Conservation (phyloP, 1,140 invertebrate species). For the Drosophila paulistorum region DNA sequence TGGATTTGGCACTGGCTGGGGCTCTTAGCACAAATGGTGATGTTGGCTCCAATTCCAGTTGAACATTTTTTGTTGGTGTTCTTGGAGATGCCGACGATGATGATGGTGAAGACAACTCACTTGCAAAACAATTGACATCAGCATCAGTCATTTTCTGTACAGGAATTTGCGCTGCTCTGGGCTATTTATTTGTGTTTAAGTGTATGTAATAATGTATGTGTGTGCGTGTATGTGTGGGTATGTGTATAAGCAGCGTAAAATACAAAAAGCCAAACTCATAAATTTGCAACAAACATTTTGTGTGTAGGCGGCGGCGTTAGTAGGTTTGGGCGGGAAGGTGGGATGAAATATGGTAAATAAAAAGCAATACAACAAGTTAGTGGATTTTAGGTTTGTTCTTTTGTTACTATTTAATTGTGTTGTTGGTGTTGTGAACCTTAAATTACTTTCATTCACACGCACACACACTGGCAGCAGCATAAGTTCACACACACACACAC, state of each 20-base stretch:
- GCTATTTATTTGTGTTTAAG: background rate
- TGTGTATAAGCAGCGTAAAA: slow-evolving; percentile 45
- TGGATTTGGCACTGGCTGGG: slow-evolving; percentile 76
- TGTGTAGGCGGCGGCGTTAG: background rate
- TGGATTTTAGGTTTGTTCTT: background rate
- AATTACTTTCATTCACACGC: slow-evolving; percentile 58
- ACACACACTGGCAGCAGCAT: slow-evolving; percentile 31
- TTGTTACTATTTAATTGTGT: slow-evolving; percentile 9
- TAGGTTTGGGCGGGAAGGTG: background rate
- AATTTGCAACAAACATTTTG: slow-evolving; percentile 58
- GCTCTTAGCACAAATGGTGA: slow-evolving; percentile 70
- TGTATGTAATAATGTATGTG: slow-evolving; percentile 51
- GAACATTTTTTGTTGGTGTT: slow-evolving; percentile 63
- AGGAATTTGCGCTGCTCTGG: slow-evolving; percentile 32
- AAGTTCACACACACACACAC: slow-evolving; percentile 42
- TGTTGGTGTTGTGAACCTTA: slow-evolving; percentile 63
- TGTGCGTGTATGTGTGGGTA: slow-evolving; percentile 38
- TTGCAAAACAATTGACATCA: slow-evolving; percentile 80
- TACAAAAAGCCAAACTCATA: slow-evolving; percentile 73
- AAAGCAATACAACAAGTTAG: slow-evolving; percentile 30
- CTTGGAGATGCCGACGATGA: slow-evolving; percentile 22
- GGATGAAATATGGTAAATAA: slow-evolving; percentile 35
- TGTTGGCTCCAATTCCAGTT: slow-evolving; percentile 45
- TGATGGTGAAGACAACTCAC: slow-evolving; percentile 34
- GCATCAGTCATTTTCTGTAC: slow-evolving; percentile 72